A percentile compares a stretch with the other conserved stretches of the same genome.
Conservation (phyloP, 2,888 invertebrate genomes). For the Papilio gigon region DNA sequence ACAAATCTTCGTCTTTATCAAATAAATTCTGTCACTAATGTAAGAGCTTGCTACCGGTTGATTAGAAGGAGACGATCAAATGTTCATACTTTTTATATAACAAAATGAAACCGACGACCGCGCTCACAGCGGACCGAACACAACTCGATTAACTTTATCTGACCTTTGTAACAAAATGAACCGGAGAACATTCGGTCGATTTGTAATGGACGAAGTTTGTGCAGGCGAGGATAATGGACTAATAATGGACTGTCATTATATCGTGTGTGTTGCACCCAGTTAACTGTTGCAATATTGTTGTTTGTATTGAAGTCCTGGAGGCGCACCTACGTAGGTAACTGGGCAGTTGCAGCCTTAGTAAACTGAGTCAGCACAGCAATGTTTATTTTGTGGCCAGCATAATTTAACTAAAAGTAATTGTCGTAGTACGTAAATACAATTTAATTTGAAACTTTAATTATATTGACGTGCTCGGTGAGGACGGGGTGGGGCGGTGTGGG, state of each 20-base stretch:
- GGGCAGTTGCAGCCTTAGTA: background rate
- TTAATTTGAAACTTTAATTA: constrained; percentile 14
- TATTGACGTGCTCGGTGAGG: background rate
- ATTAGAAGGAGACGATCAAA: too few relatives aligned
- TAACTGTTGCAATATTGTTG: background rate
- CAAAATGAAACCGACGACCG: background rate
- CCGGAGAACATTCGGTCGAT: background rate
- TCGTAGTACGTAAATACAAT: background rate
- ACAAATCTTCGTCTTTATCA: too few relatives aligned
- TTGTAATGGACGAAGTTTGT: background rate
- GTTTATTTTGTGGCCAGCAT: background rate
- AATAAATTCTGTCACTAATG: too few relatives aligned
- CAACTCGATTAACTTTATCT: background rate
- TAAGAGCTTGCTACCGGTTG: too few relatives aligned
- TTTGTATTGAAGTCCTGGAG: background rate
- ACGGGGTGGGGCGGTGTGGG: background rate
- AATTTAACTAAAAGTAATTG: background rate
- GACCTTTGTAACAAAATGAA: background rate
- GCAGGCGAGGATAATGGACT: background rate
- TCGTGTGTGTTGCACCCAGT: background rate
- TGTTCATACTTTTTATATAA: background rate
- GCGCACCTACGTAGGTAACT: background rate
- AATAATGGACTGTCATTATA: background rate
- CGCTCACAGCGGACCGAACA: background rate
- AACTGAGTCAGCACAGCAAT: background rate